Evolutionary conservation across 2,113 vertebrate species (phyloP).

Genomic region (Heloderma charlesbogerti): DNA sequence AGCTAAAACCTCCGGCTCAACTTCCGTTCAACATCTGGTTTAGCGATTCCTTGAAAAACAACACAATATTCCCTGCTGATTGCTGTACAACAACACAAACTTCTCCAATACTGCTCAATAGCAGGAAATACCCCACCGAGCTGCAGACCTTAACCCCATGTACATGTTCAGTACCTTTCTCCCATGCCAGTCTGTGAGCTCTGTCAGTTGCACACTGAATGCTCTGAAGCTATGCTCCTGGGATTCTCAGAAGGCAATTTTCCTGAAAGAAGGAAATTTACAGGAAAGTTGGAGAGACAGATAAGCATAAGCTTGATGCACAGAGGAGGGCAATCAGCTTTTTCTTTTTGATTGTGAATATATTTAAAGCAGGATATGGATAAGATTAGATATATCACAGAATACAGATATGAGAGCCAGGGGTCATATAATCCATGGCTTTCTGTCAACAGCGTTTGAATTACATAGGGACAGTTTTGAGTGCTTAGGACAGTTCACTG

Average conservation of each 20-base stretch:
- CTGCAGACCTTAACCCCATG: conserved; percentile 55
- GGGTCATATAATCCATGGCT: not conserved
- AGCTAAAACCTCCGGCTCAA: conserved; percentile 48
- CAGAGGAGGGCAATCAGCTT: not conserved
- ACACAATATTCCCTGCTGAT: conserved; percentile 76
- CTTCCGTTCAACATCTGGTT: conserved; percentile 77
- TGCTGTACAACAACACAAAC: conserved; percentile 61
- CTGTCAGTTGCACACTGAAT: conserved; percentile 32
- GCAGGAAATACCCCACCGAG: conserved; percentile 61
- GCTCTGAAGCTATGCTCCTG: conserved; percentile 36
- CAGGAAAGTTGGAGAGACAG: not conserved
- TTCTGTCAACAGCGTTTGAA: not conserved
- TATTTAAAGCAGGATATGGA: not conserved
- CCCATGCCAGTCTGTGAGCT: conserved; percentile 53
- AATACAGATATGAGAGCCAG: not conserved
- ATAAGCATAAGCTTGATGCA: not conserved
- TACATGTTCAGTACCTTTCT: conserved; percentile 13
- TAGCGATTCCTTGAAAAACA: conserved; percentile 77
- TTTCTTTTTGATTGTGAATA: not conserved
- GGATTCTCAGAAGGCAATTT: conserved; percentile 16
- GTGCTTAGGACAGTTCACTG: not conserved
- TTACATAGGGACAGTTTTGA: not conserved
- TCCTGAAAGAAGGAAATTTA: conserved; percentile 36
- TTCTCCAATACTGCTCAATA: conserved; percentile 47
- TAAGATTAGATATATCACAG: not conserved